Evolutionary conservation across 2,888 invertebrate genomes (phyloP).

Genomic region (Rapana venosa): DNA sequence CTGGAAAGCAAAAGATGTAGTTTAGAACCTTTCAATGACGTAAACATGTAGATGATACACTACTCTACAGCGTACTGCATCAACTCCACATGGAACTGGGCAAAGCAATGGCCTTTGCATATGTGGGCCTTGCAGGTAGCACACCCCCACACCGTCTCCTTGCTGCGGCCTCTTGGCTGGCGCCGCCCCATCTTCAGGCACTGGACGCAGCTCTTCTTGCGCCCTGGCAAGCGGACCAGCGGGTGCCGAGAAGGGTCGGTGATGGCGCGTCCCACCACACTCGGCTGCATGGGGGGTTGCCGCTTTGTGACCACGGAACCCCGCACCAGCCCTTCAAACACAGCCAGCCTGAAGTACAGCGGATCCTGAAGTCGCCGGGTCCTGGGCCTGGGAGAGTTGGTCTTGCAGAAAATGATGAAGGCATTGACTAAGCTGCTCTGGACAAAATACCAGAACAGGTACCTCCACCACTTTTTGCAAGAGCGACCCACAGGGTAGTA

Average conservation of each 20-base stretch:
- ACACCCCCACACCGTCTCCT: not conserved
- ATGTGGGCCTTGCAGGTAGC: not conserved
- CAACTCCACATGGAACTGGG: not conserved
- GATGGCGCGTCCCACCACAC: not conserved
- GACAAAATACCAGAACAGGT: slow-evolving; percentile 42
- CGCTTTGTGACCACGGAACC: slow-evolving; percentile 18
- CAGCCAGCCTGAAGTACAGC: not conserved
- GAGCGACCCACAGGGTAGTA: slow-evolving; percentile 39
- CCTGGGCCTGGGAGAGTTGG: slow-evolving; percentile 16
- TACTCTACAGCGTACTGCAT: not conserved
- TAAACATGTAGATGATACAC: not conserved
- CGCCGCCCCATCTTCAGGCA: slow-evolving; percentile 7
- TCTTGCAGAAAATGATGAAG: slow-evolving; percentile 38
- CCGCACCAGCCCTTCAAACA: slow-evolving; percentile 18
- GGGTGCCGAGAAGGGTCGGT: slow-evolving; percentile 27
- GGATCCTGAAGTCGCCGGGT: not conserved
- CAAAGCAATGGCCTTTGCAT: slow-evolving; percentile 12
- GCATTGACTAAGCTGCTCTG: slow-evolving; percentile 40
- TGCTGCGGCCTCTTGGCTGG: not conserved
- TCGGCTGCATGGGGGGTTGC: not conserved
- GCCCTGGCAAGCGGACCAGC: slow-evolving; percentile 6
- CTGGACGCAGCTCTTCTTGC: slow-evolving; percentile 28
- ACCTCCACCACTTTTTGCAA: slow-evolving; percentile 45
- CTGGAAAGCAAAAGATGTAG: not conserved
- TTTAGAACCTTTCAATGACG: not conserved